A percentile compares a stretch with the other conserved stretches of the same genome.
Conservation (phyloP, 2,797 vertebrate species). For the Acanthurus tractus region DNA sequence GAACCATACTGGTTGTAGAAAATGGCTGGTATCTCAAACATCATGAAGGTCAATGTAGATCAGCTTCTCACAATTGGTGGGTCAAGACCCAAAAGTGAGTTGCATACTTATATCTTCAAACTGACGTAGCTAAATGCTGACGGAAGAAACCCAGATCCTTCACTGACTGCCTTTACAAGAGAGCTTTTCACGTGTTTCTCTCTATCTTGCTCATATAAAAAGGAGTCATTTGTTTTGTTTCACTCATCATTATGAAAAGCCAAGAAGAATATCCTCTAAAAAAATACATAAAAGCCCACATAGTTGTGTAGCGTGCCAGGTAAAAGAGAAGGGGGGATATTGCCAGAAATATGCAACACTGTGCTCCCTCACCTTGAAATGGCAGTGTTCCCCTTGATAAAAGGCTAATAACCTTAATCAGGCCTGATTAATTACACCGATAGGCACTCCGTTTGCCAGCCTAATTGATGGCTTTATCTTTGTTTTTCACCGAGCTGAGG, state of each 20-base stretch:
- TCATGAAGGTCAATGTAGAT: constrained; percentile 46
- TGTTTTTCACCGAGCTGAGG: constrained; percentile 66
- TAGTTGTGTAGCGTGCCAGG: neutral
- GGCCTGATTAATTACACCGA: constrained; percentile 84
- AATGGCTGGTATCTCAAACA: constrained; percentile 35
- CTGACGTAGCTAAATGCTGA: constrained; percentile 24
- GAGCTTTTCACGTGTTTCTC: neutral
- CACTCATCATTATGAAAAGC: too few species aligned
- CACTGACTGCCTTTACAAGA: neutral
- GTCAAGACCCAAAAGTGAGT: constrained; percentile 28
- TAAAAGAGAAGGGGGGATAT: constrained; percentile 11
- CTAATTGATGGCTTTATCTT: constrained; percentile 83
- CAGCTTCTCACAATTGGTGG: constrained; percentile 30
- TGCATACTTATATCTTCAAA: constrained; percentile 36
- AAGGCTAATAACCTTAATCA: constrained; percentile 82
- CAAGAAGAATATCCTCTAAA: too few species aligned
- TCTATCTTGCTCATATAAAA: too few species aligned
- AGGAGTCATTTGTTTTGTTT: too few species aligned
- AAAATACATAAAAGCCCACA: neutral
- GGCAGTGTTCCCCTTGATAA: constrained; percentile 72
- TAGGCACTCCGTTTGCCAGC: constrained; percentile 66
- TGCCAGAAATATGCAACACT: constrained; percentile 41
- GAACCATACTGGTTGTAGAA: constrained; percentile 1
- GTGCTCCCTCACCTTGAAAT: constrained; percentile 78
- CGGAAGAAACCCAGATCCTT: neutral